Conservation (phyloP, 1,140 invertebrate species). For the Drosophila equinoxialis region DNA sequence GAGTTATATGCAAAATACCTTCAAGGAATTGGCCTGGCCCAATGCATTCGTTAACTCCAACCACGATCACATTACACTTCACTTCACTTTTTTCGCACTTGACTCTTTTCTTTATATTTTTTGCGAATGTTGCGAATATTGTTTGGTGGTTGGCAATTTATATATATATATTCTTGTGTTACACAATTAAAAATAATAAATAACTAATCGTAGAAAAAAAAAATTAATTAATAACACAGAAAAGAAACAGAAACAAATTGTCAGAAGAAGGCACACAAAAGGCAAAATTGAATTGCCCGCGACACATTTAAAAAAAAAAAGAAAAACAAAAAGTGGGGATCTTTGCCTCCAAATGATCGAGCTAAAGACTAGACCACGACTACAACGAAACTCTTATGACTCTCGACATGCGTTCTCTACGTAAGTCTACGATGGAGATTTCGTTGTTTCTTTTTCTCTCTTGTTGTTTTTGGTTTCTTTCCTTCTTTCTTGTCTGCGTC, state of each 20-base stretch:
- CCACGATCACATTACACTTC: conserved; percentile 28
- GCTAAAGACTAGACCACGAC: conserved; percentile 15
- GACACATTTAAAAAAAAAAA: conserved; percentile 46
- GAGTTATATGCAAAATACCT: conserved; percentile 8
- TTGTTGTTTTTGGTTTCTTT: background rate
- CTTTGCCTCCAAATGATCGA: conserved; percentile 21
- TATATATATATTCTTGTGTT: conserved; percentile 20
- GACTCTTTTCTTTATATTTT: conserved; percentile 11
- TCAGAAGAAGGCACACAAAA: background rate
- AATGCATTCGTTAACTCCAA: background rate
- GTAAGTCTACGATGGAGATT: conserved; percentile 8
- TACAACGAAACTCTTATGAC: background rate
- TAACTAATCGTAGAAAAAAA: conserved; percentile 30
- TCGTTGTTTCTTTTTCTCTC: background rate
- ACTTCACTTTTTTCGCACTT: conserved; percentile 63
- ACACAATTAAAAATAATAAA: conserved; percentile 62
- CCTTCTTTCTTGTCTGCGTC: background rate
- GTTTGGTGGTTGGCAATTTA: conserved; percentile 6
- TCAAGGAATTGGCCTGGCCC: conserved; percentile 5
- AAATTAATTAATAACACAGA: conserved; percentile 9
- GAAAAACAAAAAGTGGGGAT: background rate
- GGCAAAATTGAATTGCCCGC: conserved; percentile 52
- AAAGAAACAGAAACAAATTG: conserved; percentile 37
- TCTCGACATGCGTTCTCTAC: conserved; percentile 1
- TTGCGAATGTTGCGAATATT: conserved; percentile 11